Percentiles rank a stretch among this genome's conserved stretches.
phyloP scores from a whole-genome alignment of 1,140 invertebrate species.

The Propsilocerus akamusi region DNA sequence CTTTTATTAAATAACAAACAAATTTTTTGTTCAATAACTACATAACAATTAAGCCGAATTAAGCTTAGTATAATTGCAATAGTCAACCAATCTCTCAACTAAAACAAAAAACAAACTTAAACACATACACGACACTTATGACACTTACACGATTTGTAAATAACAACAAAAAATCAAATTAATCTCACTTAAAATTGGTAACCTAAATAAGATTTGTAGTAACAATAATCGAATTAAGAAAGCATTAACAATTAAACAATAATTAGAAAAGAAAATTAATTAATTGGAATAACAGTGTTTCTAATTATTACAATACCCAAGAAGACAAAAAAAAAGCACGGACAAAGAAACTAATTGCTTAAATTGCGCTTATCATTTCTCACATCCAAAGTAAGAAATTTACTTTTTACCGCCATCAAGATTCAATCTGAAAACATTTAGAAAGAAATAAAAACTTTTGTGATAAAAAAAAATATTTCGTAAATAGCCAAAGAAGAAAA shows the following conservation, averaged over 20 bases:
- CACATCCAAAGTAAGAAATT: too few relatives aligned
- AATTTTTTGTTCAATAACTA: neutral
- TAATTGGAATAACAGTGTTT: too few relatives aligned
- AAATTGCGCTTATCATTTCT: too few relatives aligned
- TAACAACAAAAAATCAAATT: neutral
- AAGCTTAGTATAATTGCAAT: neutral
- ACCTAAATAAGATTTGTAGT: neutral
- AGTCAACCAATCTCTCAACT: slow-evolving; percentile 4
- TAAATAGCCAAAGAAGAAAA: neutral
- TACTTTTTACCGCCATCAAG: too few relatives aligned
- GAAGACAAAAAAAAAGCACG: neutral
- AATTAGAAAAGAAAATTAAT: too few relatives aligned
- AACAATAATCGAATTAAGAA: neutral
- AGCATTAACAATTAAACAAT: too few relatives aligned
- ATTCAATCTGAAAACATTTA: too few relatives aligned
- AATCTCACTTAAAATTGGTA: too few relatives aligned
- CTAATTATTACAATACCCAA: too few relatives aligned
- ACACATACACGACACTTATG: neutral
- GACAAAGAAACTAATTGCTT: neutral
- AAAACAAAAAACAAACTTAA: neutral
- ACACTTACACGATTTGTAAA: neutral
- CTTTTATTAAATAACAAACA: neutral
- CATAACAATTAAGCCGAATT: neutral
- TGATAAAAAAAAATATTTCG: neutral
- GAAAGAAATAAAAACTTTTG: neutral